These are phyloP conservation scores for Anolis sagrei DNA, from an alignment of 2,113 vertebrate genomes.

Conservation along the genomic window DNA sequence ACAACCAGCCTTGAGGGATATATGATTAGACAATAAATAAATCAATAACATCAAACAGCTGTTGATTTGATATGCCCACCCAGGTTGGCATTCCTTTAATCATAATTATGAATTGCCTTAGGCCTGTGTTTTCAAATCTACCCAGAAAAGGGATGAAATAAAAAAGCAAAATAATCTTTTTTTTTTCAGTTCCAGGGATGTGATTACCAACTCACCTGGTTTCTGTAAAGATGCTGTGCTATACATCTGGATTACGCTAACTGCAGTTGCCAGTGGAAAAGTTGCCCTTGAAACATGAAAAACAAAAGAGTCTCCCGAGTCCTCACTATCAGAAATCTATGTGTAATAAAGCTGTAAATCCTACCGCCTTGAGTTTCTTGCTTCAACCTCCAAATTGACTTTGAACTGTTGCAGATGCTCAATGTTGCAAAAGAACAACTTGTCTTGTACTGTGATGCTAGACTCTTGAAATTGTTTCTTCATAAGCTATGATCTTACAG, in stretches of 20 bases:
- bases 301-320: neutral
- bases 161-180: neutral
- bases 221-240: neutral
- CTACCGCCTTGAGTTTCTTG: neutral
- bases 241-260: neutral
- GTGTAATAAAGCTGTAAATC: conserved; percentile 16
- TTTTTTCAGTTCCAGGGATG: neutral
- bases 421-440: conserved; percentile 30
- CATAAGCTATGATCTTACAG: neutral
- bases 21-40: neutral
- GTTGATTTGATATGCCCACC: neutral
- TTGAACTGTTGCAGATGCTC: conserved; percentile 3
- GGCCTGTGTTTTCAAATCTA: neutral
- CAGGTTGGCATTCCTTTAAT: neutral
- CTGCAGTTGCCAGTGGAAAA: neutral
- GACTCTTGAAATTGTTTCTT: conserved; percentile 22
- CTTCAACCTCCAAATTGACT: conserved; percentile 21
- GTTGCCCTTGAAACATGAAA: neutral
- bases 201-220: neutral
- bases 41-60: neutral
- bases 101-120: neutral
- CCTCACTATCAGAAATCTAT: neutral
- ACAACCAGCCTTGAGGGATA: neutral
- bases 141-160: neutral
- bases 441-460: conserved; percentile 32